Conservation (phyloP, 2,888 invertebrate genomes). For the Theristus sp. region DNA sequence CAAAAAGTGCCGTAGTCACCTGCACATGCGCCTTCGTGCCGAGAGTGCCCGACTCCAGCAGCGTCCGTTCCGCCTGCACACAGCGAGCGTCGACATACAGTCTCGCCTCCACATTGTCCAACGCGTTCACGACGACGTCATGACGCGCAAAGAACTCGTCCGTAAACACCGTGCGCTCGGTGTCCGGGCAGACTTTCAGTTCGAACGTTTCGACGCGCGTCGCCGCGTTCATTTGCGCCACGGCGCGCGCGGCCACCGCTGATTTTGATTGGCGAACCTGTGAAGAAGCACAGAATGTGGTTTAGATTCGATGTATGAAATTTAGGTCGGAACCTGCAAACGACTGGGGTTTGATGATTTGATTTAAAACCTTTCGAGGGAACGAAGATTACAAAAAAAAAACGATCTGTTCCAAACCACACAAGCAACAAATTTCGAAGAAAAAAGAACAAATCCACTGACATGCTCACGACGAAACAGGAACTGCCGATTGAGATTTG, state of each 20-base stretch:
- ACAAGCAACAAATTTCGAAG: no score
- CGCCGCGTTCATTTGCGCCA: conserved; percentile 28
- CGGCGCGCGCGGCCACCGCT: conserved; percentile 30
- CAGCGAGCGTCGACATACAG: conserved; percentile 27
- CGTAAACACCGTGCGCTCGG: conserved; percentile 25
- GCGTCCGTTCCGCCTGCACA: conserved; percentile 24
- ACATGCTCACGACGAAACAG: conserved; percentile 32
- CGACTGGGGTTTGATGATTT: no score
- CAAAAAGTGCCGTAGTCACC: no score
- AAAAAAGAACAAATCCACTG: no score
- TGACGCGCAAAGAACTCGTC: conserved; percentile 29
- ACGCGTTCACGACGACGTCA: conserved; percentile 30
- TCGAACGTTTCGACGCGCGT: conserved; percentile 19
- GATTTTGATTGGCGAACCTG: no score
- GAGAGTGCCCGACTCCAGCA: conserved; percentile 34
- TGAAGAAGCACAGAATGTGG: no score
- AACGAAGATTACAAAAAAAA: no score
- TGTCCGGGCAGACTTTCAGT: conserved; percentile 27
- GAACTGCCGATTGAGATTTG: conserved; percentile 33
- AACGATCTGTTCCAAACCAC: no score
- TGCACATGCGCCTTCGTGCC: conserved; percentile 28
- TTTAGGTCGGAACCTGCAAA: no score
- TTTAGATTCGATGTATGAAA: no score
- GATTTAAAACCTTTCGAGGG: no score
- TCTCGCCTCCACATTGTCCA: conserved; percentile 33